Base-by-base conservation (phyloP, 2,113 vertebrate species). In the Donacobius atricapilla region DNA sequence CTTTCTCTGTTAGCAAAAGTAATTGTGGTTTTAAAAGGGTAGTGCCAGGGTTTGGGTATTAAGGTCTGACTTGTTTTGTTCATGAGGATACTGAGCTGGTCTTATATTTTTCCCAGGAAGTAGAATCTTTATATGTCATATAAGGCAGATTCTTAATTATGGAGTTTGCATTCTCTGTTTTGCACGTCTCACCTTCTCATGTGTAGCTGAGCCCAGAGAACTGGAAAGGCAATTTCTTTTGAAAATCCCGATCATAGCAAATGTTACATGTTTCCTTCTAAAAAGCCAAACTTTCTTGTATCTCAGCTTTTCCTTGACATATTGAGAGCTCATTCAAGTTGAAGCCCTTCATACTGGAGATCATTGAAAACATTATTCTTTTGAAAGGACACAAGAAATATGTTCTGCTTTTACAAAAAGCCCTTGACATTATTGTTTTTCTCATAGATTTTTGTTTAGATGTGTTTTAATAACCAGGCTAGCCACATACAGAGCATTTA, bases 51-150 rank as follows among this genome's bases (percentile, higher is more conserved):
- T 78, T 69, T 83, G 31, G 22, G 13, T 60, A 21, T 68, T 73
- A 42, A 72, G 7, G 8, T 69, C 23, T 90, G 64, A 5, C 24
- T 93, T 82, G n/a, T 78, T 95, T 89, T 83, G 11, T 81, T 93
- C 35, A 21, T 70, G 39, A 73, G 24, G 11, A 22, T 80, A 42
- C 21, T 56, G 20, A 37, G 23, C 21, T 58, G n/a, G 37, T 53
- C 10, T 71, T 83, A 42, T 69, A 8, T 39, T 76, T 78, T 93
- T 27, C 45, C 33, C 19, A 54, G 37, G 21, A 83, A 77, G 21
- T 4, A 48, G 68, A 57, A 77, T n/a, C 30, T 54, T 53, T 30
- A 2, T 61, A 25, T 42, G 33, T 73, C 28, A 6, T 40, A 40
- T 56, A 64, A 47, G 70, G 37, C 21, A 31, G n/a, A 58, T 90